These are phyloP conservation scores for Conchocele bisecta DNA, from an alignment of 2,888 invertebrate species.

Conservation along the genomic window DNA sequence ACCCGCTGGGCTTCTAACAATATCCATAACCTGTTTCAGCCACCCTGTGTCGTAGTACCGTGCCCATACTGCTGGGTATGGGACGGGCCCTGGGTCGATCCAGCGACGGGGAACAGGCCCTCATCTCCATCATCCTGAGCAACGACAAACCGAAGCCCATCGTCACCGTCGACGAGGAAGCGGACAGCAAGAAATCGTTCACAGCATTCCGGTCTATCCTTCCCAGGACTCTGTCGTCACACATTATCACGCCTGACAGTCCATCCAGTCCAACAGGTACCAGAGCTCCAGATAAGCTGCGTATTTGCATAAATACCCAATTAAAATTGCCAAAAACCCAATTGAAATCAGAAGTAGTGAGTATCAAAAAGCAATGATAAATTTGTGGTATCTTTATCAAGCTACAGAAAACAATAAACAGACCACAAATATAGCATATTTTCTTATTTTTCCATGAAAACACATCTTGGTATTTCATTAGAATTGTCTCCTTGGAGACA, in stretches of 20 bases:
- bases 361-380: too few species aligned
- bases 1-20: too few species aligned
- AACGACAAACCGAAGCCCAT: conserved; percentile 41
- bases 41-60: conserved; percentile 92
- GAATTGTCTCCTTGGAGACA: too few species aligned
- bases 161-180: conserved; percentile 66
- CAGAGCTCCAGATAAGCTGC: too few species aligned
- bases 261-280: conserved; percentile 60
- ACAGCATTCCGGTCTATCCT: conserved; percentile 90
- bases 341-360: too few species aligned
- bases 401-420: too few species aligned
- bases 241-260: conserved; percentile 69
- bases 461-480: too few species aligned
- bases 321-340: too few species aligned
- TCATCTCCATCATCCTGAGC: conserved; percentile 86
- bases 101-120: conserved; percentile 88
- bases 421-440: too few species aligned
- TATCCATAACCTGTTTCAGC: conserved; percentile 82
- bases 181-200: conserved; percentile 81
- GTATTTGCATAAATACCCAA: too few species aligned
- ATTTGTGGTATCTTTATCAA: too few species aligned
- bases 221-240: conserved; percentile 91
- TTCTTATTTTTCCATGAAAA: too few species aligned
- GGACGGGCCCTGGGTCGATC: conserved; percentile 96
- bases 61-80: conserved; percentile 94